Evolutionary conservation across 1,140 invertebrate species (phyloP).

Genomic region (Bombus superbus): DNA sequence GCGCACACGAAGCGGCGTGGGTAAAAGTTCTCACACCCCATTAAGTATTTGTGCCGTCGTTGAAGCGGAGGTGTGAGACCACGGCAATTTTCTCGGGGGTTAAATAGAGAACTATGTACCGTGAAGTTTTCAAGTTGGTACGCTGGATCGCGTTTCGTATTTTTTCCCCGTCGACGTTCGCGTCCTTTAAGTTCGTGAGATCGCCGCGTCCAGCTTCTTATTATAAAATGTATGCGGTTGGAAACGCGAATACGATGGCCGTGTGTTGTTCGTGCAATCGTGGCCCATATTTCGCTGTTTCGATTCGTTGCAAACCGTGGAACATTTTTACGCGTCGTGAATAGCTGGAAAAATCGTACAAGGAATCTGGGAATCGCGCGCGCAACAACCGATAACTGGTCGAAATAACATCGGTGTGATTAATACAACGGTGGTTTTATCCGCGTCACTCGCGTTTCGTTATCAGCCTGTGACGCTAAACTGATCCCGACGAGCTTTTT

Average conservation of each 20-base stretch:
- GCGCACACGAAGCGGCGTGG: neutral
- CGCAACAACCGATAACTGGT: neutral
- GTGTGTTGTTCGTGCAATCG: neutral
- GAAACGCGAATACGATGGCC: neutral
- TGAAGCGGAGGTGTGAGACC: constrained; percentile 19
- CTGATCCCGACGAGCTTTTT: constrained; percentile 19
- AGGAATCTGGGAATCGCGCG: neutral
- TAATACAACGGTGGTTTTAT: constrained; percentile 24
- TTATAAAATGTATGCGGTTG: neutral
- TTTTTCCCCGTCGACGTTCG: neutral
- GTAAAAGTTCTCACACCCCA: constrained; percentile 38
- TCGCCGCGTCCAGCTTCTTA: neutral
- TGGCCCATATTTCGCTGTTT: neutral
- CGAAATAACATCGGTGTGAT: constrained; percentile 15
- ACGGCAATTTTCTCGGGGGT: constrained; percentile 32
- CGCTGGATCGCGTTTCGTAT: neutral
- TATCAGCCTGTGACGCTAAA: constrained; percentile 34
- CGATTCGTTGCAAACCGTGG: neutral
- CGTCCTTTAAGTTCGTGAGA: neutral
- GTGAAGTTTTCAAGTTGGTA: constrained; percentile 1
- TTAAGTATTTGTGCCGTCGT: constrained; percentile 42
- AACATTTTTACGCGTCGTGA: neutral
- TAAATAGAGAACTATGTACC: constrained; percentile 45
- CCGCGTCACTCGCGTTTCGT: constrained; percentile 25
- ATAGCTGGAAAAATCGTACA: neutral